These are phyloP conservation scores for Passer domesticus DNA, from an alignment of 2,113 vertebrate species.

Conservation along the genomic window DNA sequence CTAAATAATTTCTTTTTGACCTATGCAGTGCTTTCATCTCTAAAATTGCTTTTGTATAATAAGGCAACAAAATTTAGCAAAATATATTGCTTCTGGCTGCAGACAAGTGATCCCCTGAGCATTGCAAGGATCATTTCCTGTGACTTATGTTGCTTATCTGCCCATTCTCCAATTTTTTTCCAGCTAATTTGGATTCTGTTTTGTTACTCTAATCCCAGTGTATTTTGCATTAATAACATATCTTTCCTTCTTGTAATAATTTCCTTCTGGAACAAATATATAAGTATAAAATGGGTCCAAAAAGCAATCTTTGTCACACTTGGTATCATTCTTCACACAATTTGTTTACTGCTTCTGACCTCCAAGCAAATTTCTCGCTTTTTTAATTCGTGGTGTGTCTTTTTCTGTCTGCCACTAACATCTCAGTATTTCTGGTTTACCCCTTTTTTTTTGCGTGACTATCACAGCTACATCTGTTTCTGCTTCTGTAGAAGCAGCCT, in stretches of 20 bases:
- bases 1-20: background rate
- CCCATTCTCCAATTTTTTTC: background rate
- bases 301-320: background rate
- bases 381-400: background rate
- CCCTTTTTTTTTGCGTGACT: background rate
- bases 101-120: background rate
- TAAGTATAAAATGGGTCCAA: background rate
- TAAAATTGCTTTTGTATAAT: constrained; percentile 24
- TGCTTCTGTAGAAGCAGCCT: background rate
- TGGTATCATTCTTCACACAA: background rate
- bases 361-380: background rate
- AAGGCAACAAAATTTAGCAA: constrained; percentile 1
- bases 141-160: constrained; percentile 31
- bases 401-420: background rate
- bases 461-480: background rate
- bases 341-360: background rate
- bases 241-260: constrained; percentile 19
- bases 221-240: constrained; percentile 13
- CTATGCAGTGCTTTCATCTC: background rate
- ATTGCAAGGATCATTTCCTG: background rate
- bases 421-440: background rate
- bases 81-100: background rate
- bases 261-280: constrained; percentile 2
- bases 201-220: background rate
- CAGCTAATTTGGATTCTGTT: constrained; percentile 28